Evolutionary conservation across 2,797 vertebrate genomes (phyloP).

Genomic region (Siniperca obscura): DNA sequence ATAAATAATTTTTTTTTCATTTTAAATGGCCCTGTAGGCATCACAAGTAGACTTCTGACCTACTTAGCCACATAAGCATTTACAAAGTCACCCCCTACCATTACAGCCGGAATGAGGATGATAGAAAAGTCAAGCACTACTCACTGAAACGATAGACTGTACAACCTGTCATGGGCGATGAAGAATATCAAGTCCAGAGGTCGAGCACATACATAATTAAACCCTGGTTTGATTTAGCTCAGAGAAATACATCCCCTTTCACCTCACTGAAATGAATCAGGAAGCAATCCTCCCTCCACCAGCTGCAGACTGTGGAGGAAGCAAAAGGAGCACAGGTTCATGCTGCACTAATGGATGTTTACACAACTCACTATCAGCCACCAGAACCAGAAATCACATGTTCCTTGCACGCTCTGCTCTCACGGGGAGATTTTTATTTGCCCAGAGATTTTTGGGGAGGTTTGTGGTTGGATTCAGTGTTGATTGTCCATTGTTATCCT

Average conservation of each 20-base stretch:
- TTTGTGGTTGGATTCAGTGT: conserved; percentile 64
- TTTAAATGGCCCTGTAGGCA: conserved; percentile 21
- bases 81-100: conserved; percentile 18
- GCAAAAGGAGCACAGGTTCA: conserved; percentile 73
- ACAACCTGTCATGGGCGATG: conserved; percentile 42
- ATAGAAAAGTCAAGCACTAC: conserved; percentile 54
- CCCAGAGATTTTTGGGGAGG: conserved; percentile 35
- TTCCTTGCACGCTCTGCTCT: conserved; percentile 38
- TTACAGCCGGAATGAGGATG: conserved; percentile 29
- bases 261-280: conserved; percentile 76
- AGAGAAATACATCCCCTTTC: conserved; percentile 59
- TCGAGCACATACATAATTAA: conserved; percentile 74
- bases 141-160: conserved; percentile 43
- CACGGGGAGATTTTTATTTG: conserved; percentile 54
- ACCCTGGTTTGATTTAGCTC: conserved; percentile 70
- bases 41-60: conserved; percentile 8
- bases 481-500: conserved; percentile 84
- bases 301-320: conserved; percentile 63
- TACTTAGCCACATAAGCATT: conserved; percentile 24
- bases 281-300: conserved; percentile 62
- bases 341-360: conserved; percentile 85
- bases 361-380: conserved; percentile 80
- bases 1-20: conserved; percentile 10
- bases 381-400: conserved; percentile 74
- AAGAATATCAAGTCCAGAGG: conserved; percentile 57